Evolutionary conservation across 2,888 invertebrate species (phyloP), one percentile per base, ranked within the genome.

Genomic region (Aleiodes leptofemur): DNA sequence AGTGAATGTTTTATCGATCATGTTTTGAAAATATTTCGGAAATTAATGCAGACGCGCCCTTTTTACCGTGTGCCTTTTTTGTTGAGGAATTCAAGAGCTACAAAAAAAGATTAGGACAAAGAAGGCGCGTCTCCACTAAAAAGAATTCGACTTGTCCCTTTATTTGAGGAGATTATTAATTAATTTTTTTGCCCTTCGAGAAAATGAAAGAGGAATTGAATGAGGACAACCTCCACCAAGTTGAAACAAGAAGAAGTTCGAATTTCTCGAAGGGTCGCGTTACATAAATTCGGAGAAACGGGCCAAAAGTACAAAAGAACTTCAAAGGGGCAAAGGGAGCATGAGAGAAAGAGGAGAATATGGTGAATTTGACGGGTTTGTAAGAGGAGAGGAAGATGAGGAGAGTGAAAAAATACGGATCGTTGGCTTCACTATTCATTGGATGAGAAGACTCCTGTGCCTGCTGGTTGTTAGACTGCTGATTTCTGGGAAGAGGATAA

Each of bases 401-500:
- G 74, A 76, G 64, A 43, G 68, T 66, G 74, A 72, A 78, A 75
- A 78, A 74, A 79, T 73, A 69, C 73, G 70, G 80, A 80, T 80
- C 79, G 80, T 79, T 80, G 81, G 79, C 81, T 79, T 78, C 74
- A 74, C 73, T 43, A 31, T 64, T 64, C 14, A 70, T 59, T 71
- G 72, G 77, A 76, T 74, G 77, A 51, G 71, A 70, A 76, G 68
- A 57, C 72, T 71, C 73, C 71, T 38, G 23, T 23, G 76, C 72
- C 56, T 59, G 70, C 68, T 70, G 34, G 69, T 76, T 74, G 69
- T 76, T 74, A 74, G 77, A 79, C 79, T 76, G 80, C 74, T 80
- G 80, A 82, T 86, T 80, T 86, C 86, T 85, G 70, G 82, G 86
- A 86, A 43, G 86, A 82, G 82, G 83, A 85, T 86, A 84, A 83